Percentiles rank a stretch among this genome's conserved stretches.
Conservation (phyloP, 2,797 vertebrate species). For the Epinephelus malabaricus region DNA sequence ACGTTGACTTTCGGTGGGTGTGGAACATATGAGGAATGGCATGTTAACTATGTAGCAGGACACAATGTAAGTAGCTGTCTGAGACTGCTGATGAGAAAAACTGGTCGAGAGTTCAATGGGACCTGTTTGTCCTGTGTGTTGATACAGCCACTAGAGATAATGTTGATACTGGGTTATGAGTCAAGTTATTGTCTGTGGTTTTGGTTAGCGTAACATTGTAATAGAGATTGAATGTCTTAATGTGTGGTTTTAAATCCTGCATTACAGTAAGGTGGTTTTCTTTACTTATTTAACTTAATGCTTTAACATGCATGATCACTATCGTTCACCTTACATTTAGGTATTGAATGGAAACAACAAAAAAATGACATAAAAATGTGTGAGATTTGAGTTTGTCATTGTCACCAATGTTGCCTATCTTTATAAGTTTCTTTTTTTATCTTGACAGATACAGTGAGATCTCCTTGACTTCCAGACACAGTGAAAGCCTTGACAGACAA, state of each 20-base stretch:
- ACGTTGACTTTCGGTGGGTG: conserved; percentile 47
- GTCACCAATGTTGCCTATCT: not conserved
- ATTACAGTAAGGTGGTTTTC: not conserved
- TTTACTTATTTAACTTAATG: not conserved
- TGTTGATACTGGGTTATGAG: not conserved
- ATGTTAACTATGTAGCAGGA: conserved; percentile 65
- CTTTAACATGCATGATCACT: not conserved
- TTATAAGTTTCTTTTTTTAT: conserved; percentile 27
- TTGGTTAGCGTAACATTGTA: not conserved
- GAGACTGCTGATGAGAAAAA: conserved; percentile 39
- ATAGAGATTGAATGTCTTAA: not conserved
- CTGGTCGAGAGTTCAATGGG: not conserved
- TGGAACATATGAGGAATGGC: conserved; percentile 59
- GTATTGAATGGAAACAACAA: not conserved
- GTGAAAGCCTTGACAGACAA: conserved; percentile 20
- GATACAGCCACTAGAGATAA: not conserved
- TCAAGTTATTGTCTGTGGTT: not conserved
- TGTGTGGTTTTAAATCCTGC: not conserved
- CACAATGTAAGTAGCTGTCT: conserved; percentile 46
- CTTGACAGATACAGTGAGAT: conserved; percentile 46
- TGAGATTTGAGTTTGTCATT: not conserved
- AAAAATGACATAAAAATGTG: not conserved
- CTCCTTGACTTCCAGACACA: not conserved
- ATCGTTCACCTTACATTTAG: not conserved
- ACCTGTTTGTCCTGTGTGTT: conserved; percentile 44